Percentiles rank a stretch among this genome's conserved stretches.
Conservation (phyloP, 2,113 vertebrate genomes). For the Melanostigma gelatinosum region DNA sequence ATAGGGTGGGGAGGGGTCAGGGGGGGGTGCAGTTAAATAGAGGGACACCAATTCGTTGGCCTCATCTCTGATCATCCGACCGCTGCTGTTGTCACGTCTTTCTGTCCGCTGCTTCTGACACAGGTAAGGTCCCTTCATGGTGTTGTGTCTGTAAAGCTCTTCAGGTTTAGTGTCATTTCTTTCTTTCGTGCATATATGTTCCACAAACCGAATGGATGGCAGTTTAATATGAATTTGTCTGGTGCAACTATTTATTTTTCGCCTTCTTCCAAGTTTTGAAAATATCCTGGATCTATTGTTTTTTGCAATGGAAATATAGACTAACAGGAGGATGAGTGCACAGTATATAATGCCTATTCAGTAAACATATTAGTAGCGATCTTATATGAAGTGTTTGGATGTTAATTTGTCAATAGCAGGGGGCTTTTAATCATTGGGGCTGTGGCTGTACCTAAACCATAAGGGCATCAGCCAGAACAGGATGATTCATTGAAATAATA, state of each 20-base stretch:
- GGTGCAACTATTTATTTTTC: neutral
- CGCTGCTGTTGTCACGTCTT: constrained; percentile 29
- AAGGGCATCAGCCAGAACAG: neutral
- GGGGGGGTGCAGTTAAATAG: constrained; percentile 75
- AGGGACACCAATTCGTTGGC: constrained; percentile 30
- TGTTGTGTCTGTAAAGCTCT: neutral
- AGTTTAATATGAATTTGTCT: neutral
- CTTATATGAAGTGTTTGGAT: neutral
- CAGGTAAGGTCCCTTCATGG: constrained; percentile 57
- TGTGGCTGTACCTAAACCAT: neutral
- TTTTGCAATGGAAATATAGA: neutral
- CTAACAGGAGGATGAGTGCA: neutral
- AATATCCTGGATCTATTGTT: neutral
- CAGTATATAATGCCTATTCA: neutral
- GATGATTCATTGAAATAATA: constrained; percentile 18
- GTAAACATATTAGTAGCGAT: neutral
- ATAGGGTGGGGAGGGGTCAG: constrained; percentile 57
- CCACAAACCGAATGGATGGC: neutral
- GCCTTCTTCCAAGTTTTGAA: neutral
- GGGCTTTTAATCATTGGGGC: neutral
- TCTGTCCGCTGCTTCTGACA: constrained; percentile 30
- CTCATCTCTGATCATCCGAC: constrained; percentile 50
- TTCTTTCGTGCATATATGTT: neutral
- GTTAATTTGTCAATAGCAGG: neutral
- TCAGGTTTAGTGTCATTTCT: neutral